phyloP scores from a whole-genome alignment of 1,140 invertebrate genomes.

The Bombus impatiens region DNA sequence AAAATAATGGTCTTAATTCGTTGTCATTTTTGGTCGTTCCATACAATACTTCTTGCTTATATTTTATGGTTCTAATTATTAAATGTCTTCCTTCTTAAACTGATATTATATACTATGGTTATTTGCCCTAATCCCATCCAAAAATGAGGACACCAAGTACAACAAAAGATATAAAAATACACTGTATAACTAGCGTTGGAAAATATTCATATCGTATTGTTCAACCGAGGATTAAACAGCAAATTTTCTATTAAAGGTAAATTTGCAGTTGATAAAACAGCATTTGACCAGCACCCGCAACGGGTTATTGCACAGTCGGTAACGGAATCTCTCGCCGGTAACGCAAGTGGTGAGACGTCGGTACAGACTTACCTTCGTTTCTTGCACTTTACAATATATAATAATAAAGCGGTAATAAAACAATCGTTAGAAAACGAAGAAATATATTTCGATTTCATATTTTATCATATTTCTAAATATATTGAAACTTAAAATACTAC shows the following conservation, averaged over 20 bases:
- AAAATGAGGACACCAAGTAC: background rate
- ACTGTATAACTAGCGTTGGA: background rate
- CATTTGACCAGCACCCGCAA: background rate
- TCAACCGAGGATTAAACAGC: background rate
- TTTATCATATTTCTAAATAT: background rate
- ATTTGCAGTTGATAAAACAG: conserved; percentile 30
- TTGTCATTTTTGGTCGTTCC: background rate
- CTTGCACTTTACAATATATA: background rate
- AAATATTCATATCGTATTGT: background rate
- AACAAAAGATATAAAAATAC: background rate
- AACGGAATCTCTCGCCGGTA: conserved; percentile 19
- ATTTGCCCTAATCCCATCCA: background rate
- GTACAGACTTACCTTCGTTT: conserved; percentile 48
- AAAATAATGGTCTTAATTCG: background rate
- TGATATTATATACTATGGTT: background rate
- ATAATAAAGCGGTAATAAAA: conserved; percentile 49
- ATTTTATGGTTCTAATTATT: background rate
- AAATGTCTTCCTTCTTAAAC: background rate
- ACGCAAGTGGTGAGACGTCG: background rate
- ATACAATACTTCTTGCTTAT: no score
- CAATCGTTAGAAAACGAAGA: background rate
- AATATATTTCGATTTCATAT: background rate
- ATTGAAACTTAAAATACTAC: background rate
- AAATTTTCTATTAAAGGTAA: background rate
- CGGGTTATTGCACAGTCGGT: conserved; percentile 3